A percentile compares a stretch with the other conserved stretches of the same genome.
These are phyloP conservation scores for Drosophila putrida DNA, from an alignment of 2,888 invertebrate genomes.

Conservation along the genomic window DNA sequence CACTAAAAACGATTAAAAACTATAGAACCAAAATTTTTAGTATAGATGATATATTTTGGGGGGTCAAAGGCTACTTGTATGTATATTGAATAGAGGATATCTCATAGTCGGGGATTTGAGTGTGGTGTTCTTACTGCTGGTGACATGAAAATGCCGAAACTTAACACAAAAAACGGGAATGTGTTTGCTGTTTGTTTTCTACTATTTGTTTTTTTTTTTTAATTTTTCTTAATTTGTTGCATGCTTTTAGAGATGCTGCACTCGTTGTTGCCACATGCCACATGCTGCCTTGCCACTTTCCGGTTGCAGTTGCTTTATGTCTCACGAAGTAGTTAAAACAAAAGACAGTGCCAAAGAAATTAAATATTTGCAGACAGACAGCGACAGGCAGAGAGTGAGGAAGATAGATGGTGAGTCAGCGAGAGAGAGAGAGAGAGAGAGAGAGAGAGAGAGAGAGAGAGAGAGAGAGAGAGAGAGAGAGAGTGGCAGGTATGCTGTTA, in stretches of 20 bases:
- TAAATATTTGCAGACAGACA: constrained; percentile 62
- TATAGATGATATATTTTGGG: no score
- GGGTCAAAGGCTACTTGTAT: no score
- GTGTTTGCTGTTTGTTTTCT: background rate
- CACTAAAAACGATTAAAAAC: no score
- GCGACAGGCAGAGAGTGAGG: background rate
- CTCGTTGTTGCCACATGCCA: constrained; percentile 27
- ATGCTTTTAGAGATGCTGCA: constrained; percentile 21
- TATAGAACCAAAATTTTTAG: no score
- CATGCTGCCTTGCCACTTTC: constrained; percentile 21
- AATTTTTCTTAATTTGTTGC: constrained; percentile 17
- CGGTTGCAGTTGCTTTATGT: constrained; percentile 38
- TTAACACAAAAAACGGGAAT: constrained; percentile 4
- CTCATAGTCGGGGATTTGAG: no score
- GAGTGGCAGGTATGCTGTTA: constrained; percentile 24
- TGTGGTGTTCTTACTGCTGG: background rate
- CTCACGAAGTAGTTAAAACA: constrained; percentile 41
- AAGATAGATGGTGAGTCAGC: no score
- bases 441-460: background rate
- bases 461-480: background rate
- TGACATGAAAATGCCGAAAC: constrained; percentile 3
- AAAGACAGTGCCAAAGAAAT: constrained; percentile 65
- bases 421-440: background rate
- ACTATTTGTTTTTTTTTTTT: background rate
- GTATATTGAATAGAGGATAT: no score